Base-by-base conservation (phyloP, 2,113 vertebrate species). In the Limnothrissa miodon region DNA sequence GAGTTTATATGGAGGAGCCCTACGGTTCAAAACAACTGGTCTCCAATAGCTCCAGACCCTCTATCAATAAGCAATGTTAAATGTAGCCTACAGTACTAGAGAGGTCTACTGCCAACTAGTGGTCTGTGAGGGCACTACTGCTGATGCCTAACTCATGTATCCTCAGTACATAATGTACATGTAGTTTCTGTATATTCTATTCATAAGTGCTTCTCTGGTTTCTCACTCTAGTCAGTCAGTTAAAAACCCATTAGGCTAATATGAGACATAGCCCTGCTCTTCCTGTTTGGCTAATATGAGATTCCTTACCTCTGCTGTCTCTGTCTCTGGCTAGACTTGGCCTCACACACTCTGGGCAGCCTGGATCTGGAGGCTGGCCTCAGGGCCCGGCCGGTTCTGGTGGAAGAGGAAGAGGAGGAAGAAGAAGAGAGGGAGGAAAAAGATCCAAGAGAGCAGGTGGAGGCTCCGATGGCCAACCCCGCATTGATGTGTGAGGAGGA, bases 321-420 rank as follows among this genome's bases (percentile, higher is more conserved):
- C 66, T 83, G 33, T 78, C 82, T 78, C 45, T 15, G 5, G 17
- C 79, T 89, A 93, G 92, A 92, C 48, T 59, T 87, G 82, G 87
- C 81, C 82, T 46, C 81, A 45, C 53, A 44, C 1, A 82, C 85
- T 70, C 84, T 85, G 78, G 82, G 85, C 83, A 91, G 91, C 85
- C 89, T 87, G 87, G 82, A 88, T 80, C 83, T 88, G 84, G 88
- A 92, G 80, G 79, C 82, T 29, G 78, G 84, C 79, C 90, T 91
- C 84, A 91, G 78, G 87, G 90, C 88, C 19, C 91, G 90, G 53
- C 88, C 90, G 80, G 91, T 93, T 0, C 88, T 94, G 78, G 87
- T 93, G 42, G 94, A 94, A 86, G 92, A 92, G 85, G 89, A 92
- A 1, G 89, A 91, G 80, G 90, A 92, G 36, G 81, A 85, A 33